Conservation (phyloP, 2,888 invertebrate species). For the Idaea dimidiata region DNA sequence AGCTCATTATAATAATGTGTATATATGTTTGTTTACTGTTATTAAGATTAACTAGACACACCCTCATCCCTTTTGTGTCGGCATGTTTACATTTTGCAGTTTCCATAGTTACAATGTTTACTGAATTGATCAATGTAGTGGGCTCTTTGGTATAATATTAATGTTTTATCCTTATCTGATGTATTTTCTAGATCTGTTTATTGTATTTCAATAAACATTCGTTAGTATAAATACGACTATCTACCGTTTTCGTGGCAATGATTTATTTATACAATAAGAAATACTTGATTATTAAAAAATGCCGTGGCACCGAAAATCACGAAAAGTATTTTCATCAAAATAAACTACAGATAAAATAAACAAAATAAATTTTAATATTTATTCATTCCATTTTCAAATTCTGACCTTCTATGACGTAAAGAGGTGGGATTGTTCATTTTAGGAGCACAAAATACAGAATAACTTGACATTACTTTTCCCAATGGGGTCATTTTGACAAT, state of each 20-base stretch:
- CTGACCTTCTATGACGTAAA: not conserved
- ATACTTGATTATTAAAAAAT: not conserved
- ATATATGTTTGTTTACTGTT: conserved; percentile 31
- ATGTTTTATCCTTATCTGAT: not conserved
- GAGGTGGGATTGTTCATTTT: not conserved
- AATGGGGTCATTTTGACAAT: not conserved
- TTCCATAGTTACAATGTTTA: conserved; percentile 44
- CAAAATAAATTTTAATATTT: too few relatives aligned
- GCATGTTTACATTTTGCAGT: conserved; percentile 42
- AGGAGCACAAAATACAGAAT: not conserved
- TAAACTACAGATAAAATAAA: too few relatives aligned
- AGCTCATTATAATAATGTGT: conserved; percentile 13
- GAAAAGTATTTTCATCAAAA: too few relatives aligned
- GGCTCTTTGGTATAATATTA: conserved; percentile 7
- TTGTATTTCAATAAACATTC: not conserved
- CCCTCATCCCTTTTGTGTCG: conserved; percentile 30
- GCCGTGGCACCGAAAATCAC: not conserved
- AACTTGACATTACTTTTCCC: not conserved
- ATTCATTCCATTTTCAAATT: not conserved
- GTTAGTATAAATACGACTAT: not conserved
- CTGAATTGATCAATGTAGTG: conserved; percentile 33
- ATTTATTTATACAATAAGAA: not conserved
- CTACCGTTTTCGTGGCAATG: not conserved
- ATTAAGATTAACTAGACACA: conserved; percentile 38
- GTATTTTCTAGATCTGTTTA: not conserved